Percentiles rank a stretch among this genome's conserved stretches.
Evolutionary conservation across 2,113 vertebrate genomes (phyloP).

Genomic region (Callipepla californica): DNA sequence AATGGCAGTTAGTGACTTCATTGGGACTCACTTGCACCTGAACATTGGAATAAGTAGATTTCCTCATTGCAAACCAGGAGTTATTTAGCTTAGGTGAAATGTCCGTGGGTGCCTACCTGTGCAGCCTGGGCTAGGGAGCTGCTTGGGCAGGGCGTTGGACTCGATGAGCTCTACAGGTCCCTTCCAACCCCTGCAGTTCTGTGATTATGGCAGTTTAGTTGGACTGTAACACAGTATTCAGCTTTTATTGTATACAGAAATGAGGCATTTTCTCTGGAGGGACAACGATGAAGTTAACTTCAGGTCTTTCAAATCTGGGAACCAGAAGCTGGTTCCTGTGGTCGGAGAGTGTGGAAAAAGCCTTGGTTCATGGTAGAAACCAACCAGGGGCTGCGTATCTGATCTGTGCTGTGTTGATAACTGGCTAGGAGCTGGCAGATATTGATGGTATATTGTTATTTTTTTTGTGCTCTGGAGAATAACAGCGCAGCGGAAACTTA

Average conservation of each 20-base stretch:
- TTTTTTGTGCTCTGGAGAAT: background rate
- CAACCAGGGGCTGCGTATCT: background rate
- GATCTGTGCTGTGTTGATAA: background rate
- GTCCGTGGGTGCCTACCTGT: too few relatives aligned
- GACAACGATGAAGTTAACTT: background rate
- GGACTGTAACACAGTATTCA: background rate
- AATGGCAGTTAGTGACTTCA: background rate
- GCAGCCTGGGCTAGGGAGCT: too few relatives aligned
- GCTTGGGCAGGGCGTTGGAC: too few relatives aligned
- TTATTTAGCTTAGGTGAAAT: background rate
- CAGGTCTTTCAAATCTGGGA: background rate
- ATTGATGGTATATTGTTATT: background rate
- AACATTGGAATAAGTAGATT: background rate
- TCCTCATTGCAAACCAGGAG: background rate
- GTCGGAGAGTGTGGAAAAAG: fast-evolving
- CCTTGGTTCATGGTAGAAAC: background rate
- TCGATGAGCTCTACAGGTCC: too few relatives aligned
- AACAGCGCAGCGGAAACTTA: background rate
- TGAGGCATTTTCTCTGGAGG: fast-evolving
- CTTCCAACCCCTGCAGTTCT: too few relatives aligned
- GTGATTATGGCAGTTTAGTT: background rate
- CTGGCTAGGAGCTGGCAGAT: background rate
- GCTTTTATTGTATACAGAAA: background rate
- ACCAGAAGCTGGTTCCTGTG: background rate
- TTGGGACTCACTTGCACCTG: background rate